Conservation (phyloP, 64 coral and sea anemone genomes). For the Pocillopora verrucosa region DNA sequence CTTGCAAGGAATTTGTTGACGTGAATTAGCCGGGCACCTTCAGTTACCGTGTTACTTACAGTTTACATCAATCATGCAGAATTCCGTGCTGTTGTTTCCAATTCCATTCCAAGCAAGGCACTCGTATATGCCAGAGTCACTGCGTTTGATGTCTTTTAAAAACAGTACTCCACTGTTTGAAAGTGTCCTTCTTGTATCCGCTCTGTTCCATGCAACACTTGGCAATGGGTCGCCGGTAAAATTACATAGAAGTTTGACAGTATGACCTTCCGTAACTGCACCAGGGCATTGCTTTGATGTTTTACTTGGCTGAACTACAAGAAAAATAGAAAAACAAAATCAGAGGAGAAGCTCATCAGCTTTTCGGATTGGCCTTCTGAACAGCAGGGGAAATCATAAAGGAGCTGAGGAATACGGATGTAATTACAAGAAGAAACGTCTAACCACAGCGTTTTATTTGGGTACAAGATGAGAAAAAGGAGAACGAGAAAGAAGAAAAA, state of each 20-base stretch:
- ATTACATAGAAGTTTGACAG: neutral
- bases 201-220: conserved; percentile 3
- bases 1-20: too few relatives aligned
- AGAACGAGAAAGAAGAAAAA: too few relatives aligned
- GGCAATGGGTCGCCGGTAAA: conserved; percentile 28
- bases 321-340: too few relatives aligned
- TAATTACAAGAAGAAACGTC: too few relatives aligned
- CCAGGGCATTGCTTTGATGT: neutral
- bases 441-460: too few relatives aligned
- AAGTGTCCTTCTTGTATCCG: too few relatives aligned
- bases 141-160: neutral
- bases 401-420: too few relatives aligned
- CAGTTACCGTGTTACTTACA: conserved; percentile 17
- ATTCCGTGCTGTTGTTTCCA: neutral
- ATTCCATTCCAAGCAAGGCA: conserved; percentile 30
- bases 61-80: conserved; percentile 12
- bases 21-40: too few relatives aligned
- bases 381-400: too few relatives aligned
- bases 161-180: neutral
- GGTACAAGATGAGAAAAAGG: too few relatives aligned
- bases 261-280: neutral
- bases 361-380: too few relatives aligned
- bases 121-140: neutral
- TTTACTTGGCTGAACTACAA: neutral
- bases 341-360: too few relatives aligned